These are phyloP conservation scores for Nothocercus nigrocapillus DNA, from an alignment of 2,113 vertebrate species.

Conservation along the genomic window DNA sequence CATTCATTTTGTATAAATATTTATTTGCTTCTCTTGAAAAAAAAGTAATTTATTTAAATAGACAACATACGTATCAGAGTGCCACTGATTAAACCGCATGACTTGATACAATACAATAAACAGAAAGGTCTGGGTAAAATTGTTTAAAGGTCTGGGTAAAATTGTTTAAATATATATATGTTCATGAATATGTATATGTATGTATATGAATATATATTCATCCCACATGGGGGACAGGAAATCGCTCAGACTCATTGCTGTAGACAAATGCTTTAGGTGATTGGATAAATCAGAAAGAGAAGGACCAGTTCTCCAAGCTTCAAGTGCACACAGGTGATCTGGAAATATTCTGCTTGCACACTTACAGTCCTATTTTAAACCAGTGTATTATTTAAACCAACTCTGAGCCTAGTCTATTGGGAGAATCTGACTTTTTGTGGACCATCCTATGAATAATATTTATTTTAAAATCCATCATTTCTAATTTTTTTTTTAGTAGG, in stretches of 20 bases:
- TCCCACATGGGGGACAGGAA: accelerated
- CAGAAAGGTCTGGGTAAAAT: background rate
- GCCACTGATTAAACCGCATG: background rate
- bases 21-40: background rate
- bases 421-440: background rate
- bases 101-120: background rate
- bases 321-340: background rate
- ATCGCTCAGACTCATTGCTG: background rate
- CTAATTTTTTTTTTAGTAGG: background rate
- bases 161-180: background rate
- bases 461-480: background rate
- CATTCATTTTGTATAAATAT: background rate
- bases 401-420: background rate
- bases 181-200: accelerated
- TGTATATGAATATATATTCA: too few relatives aligned
- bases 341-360: background rate
- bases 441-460: background rate
- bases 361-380: background rate
- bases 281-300: background rate
- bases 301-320: background rate
- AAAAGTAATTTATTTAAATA: background rate
- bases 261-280: background rate
- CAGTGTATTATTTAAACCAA: background rate
- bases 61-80: background rate
- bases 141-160: background rate